Evolutionary conservation across 1,140 invertebrate genomes (phyloP).

Genomic region (Lasaia peninsularis): DNA sequence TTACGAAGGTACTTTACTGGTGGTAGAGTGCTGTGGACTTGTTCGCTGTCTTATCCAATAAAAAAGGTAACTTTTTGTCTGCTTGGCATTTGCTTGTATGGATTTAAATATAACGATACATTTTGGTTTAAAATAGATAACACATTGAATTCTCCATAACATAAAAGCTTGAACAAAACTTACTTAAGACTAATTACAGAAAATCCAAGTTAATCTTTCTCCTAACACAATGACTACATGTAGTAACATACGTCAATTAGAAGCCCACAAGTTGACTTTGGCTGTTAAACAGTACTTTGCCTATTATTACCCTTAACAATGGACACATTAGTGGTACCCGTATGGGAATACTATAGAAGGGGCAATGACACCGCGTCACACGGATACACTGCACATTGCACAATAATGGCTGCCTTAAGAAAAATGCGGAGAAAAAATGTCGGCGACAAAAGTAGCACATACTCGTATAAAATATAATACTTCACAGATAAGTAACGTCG

Average conservation of each 20-base stretch:
- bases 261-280: not conserved
- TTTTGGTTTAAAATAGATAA: too few relatives aligned
- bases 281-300: not conserved
- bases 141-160: too few relatives aligned
- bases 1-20: too few relatives aligned
- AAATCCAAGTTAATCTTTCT: not conserved
- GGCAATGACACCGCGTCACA: constrained; percentile 39
- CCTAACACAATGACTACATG: not conserved
- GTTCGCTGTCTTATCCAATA: too few relatives aligned
- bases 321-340: constrained; percentile 32
- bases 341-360: constrained; percentile 33
- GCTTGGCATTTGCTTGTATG: too few relatives aligned
- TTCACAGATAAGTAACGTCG: not conserved
- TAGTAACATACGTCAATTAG: not conserved
- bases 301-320: constrained; percentile 14
- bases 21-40: too few relatives aligned
- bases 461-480: not conserved
- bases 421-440: constrained; percentile 24
- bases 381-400: constrained; percentile 42
- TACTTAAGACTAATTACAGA: not conserved
- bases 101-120: too few relatives aligned
- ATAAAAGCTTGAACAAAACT: too few relatives aligned
- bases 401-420: constrained; percentile 30
- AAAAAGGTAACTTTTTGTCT: too few relatives aligned
- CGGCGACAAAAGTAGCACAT: constrained; percentile 13